Evolutionary conservation across 2,113 vertebrate species (phyloP).

Genomic region (Anguilla rostrata): DNA sequence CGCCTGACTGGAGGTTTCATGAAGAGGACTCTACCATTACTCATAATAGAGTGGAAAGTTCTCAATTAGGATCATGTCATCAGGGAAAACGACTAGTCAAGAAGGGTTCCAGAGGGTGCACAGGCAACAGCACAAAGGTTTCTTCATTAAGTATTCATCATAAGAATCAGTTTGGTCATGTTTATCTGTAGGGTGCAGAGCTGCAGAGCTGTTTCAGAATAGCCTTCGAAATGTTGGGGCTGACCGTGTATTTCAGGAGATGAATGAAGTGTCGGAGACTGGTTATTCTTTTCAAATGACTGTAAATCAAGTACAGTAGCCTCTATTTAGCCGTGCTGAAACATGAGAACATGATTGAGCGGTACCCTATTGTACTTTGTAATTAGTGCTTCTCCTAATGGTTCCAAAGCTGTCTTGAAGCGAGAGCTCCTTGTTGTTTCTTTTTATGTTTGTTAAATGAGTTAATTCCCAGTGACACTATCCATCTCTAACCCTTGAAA

Average conservation of each 20-base stretch:
- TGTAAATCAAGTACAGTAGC: not conserved
- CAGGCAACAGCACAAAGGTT: not conserved
- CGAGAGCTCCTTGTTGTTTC: not conserved
- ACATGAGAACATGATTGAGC: not conserved
- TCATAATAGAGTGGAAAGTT: no score
- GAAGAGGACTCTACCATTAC: not conserved
- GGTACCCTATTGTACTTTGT: not conserved
- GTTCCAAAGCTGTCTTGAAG: not conserved
- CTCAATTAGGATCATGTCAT: no score
- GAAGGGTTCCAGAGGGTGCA: not conserved
- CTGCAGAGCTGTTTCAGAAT: not conserved
- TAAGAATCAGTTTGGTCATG: not conserved
- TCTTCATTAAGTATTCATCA: no score
- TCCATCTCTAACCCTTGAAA: not conserved
- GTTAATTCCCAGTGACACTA: constrained; percentile 1
- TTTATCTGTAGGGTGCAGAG: not conserved
- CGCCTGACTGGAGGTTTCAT: not conserved
- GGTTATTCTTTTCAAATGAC: not conserved
- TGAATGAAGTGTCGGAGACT: not conserved
- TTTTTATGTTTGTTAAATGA: not conserved
- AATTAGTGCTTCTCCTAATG: not conserved
- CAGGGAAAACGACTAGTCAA: not conserved
- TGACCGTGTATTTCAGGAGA: not conserved
- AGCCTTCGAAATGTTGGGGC: not conserved
- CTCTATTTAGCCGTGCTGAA: not conserved